These are phyloP conservation scores for Carapus acus DNA, from an alignment of 2,797 vertebrate genomes.

Conservation along the genomic window DNA sequence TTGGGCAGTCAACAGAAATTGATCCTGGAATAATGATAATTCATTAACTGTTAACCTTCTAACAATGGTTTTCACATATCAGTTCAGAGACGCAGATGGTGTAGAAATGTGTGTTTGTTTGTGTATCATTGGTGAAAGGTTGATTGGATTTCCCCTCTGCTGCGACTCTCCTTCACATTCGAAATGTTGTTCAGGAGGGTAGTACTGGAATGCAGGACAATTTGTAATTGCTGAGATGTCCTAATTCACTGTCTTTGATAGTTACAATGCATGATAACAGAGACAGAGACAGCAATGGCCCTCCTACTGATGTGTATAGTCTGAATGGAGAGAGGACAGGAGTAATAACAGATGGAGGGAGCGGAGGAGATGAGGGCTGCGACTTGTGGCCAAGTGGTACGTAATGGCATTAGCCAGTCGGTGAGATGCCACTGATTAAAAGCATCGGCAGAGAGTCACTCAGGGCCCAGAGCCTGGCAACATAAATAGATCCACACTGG, in stretches of 20 bases:
- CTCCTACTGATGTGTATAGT: slow-evolving; percentile 10
- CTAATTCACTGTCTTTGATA: not conserved
- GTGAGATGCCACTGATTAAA: slow-evolving; percentile 54
- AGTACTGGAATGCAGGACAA: not conserved
- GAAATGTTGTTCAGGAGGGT: too few relatives aligned
- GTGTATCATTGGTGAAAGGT: too few relatives aligned
- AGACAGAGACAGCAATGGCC: slow-evolving; percentile 14
- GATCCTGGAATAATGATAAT: not conserved
- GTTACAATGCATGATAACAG: not conserved
- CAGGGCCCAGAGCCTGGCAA: slow-evolving; percentile 5
- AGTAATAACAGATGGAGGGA: slow-evolving; percentile 5
- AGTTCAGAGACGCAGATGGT: too few relatives aligned
- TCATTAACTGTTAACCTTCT: too few relatives aligned
- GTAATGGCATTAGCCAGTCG: slow-evolving; percentile 35
- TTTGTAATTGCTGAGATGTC: not conserved
- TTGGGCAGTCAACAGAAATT: not conserved
- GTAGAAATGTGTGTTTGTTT: too few relatives aligned
- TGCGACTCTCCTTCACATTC: too few relatives aligned
- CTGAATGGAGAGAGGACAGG: slow-evolving; percentile 2
- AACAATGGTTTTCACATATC: too few relatives aligned
- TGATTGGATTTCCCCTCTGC: too few relatives aligned
- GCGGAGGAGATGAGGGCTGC: slow-evolving; percentile 20
- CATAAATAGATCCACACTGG: too few relatives aligned
- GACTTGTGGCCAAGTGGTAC: slow-evolving; percentile 23
- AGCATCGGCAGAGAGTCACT: slow-evolving; percentile 15